Evolutionary conservation across 2,113 vertebrate genomes (phyloP).

Genomic region (Neolamprologus devosi): DNA sequence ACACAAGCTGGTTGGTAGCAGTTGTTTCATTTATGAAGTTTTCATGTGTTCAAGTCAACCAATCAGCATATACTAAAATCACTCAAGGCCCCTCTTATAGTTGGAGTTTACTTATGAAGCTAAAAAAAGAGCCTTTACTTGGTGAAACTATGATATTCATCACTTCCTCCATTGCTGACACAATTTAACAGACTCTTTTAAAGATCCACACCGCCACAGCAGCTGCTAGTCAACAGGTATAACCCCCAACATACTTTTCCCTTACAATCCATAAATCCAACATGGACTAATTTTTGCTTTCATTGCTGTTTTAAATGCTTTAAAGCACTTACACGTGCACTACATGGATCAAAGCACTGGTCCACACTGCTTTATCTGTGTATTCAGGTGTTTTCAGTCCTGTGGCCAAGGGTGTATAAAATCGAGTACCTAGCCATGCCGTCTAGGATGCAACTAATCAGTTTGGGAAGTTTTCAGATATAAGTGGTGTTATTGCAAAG

Average conservation of each 20-base stretch:
- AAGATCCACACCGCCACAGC: background rate
- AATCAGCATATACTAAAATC: background rate
- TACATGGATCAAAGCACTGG: background rate
- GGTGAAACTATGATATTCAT: background rate
- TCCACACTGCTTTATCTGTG: background rate
- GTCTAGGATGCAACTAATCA: background rate
- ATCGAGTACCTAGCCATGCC: background rate
- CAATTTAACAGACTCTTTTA: background rate
- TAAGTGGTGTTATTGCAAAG: background rate
- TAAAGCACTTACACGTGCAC: fast-evolving
- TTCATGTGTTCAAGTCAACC: background rate
- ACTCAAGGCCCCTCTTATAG: background rate
- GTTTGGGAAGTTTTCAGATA: background rate
- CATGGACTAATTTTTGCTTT: background rate
- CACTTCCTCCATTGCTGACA: background rate
- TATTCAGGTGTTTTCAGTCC: background rate
- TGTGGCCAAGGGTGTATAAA: background rate
- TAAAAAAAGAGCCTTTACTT: background rate
- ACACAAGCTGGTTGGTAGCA: background rate
- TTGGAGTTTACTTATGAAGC: background rate
- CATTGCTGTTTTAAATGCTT: background rate
- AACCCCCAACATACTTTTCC: background rate
- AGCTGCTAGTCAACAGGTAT: background rate
- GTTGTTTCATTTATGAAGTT: background rate
- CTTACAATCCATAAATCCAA: background rate